phyloP scores from a whole-genome alignment of 1,140 invertebrate species.

The Drosophila insularis region DNA sequence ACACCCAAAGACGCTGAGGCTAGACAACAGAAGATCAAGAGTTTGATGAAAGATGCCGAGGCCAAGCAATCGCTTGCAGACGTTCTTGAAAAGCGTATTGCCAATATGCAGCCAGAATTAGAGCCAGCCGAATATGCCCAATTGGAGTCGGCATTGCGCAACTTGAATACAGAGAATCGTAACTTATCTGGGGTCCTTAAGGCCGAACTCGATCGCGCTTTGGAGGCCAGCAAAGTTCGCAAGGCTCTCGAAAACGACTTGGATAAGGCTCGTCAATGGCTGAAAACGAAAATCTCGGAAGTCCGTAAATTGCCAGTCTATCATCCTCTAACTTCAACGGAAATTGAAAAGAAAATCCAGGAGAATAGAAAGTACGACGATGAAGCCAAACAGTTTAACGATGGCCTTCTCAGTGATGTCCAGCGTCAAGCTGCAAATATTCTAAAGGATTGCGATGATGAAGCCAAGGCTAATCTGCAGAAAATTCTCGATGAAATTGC shows the following conservation, averaged over 20 bases:
- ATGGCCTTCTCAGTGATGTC: constrained; percentile 89
- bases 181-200: constrained; percentile 88
- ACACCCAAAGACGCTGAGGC: constrained; percentile 90
- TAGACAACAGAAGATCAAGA: constrained; percentile 87
- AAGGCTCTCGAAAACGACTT: constrained; percentile 90
- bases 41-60: constrained; percentile 91
- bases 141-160: constrained; percentile 86
- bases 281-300: constrained; percentile 89
- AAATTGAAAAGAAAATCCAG: constrained; percentile 90
- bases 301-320: constrained; percentile 89
- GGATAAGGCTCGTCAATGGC: constrained; percentile 90
- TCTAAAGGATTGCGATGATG: constrained; percentile 90
- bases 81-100: constrained; percentile 91
- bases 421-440: constrained; percentile 89
- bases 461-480: constrained; percentile 87
- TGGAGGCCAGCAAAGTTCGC: constrained; percentile 86
- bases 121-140: constrained; percentile 90
- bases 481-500: constrained; percentile 87
- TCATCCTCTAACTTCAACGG: constrained; percentile 87
- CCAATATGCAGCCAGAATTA: constrained; percentile 92
- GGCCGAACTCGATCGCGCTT: constrained; percentile 88
- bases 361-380: constrained; percentile 88
- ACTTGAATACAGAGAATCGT: constrained; percentile 88
- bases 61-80: constrained; percentile 92
- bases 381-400: constrained; percentile 91